Evolutionary conservation across 2,888 invertebrate genomes (phyloP).

Genomic region (Caradrina kadenii): DNA sequence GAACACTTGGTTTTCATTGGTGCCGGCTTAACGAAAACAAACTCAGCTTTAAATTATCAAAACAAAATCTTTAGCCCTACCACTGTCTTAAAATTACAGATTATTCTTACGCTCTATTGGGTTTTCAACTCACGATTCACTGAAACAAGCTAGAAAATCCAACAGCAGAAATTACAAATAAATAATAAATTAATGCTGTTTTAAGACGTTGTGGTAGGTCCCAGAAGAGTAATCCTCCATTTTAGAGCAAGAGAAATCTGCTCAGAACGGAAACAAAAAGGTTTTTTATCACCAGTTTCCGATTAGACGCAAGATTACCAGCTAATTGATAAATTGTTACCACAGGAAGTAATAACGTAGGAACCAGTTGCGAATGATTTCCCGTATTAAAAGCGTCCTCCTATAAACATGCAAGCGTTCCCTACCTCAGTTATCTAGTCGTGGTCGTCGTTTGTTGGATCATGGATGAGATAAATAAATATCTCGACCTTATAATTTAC

Average conservation of each 20-base stretch:
- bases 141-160: too few species aligned
- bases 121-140: too few species aligned
- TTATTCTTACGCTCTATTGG: too few species aligned
- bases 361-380: constrained; percentile 57
- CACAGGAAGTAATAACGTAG: constrained; percentile 64
- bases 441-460: constrained; percentile 7
- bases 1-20: neutral
- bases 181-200: too few species aligned
- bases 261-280: constrained; percentile 47
- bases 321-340: constrained; percentile 66
- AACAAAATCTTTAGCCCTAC: too few species aligned
- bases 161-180: too few species aligned
- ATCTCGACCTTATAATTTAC: too few species aligned
- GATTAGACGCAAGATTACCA: constrained; percentile 49
- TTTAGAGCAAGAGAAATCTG: constrained; percentile 28
- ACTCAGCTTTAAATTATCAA: neutral
- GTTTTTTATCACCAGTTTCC: constrained; percentile 39
- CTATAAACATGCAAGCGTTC: constrained; percentile 14
- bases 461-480: constrained; percentile 9
- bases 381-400: constrained; percentile 49
- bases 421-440: constrained; percentile 21
- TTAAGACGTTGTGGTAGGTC: too few species aligned
- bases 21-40: neutral
- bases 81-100: too few species aligned
- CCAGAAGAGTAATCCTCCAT: neutral